Conservation (phyloP, 2,113 vertebrate species). For the Varanus komodoensis region DNA sequence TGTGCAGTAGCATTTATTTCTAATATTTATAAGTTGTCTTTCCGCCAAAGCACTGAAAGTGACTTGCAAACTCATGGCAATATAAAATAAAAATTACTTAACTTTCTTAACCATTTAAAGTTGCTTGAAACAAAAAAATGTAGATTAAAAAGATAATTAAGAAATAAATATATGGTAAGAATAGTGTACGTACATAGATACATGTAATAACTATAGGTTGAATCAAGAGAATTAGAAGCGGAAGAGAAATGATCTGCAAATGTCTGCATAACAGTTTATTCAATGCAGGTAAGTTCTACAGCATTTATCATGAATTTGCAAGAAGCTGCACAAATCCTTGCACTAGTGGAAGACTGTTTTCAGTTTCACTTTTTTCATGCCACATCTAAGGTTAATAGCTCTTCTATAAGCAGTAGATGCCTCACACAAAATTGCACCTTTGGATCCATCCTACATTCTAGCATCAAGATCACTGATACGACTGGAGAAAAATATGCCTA, state of each 20-base stretch:
- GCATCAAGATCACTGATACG: too few species aligned
- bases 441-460: neutral
- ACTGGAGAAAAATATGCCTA: too few species aligned
- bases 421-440: neutral
- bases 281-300: neutral
- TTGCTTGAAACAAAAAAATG: neutral
- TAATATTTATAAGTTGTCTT: constrained; percentile 48
- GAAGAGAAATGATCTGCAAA: neutral
- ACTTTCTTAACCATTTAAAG: neutral
- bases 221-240: neutral
- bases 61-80: neutral
- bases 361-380: neutral
- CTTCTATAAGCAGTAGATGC: neutral
- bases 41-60: neutral
- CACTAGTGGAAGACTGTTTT: neutral
- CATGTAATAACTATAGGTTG: neutral
- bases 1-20: constrained; percentile 40
- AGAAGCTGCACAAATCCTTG: neutral
- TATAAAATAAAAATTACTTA: neutral
- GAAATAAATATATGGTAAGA: neutral
- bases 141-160: neutral
- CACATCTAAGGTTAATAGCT: too few species aligned
- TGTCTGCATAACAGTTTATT: neutral
- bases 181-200: neutral
- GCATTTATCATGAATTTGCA: neutral